A percentile compares a stretch with the other conserved stretches of the same genome.
phyloP scores from a whole-genome alignment of 2,113 vertebrate species.

The Athene cunicularia region DNA sequence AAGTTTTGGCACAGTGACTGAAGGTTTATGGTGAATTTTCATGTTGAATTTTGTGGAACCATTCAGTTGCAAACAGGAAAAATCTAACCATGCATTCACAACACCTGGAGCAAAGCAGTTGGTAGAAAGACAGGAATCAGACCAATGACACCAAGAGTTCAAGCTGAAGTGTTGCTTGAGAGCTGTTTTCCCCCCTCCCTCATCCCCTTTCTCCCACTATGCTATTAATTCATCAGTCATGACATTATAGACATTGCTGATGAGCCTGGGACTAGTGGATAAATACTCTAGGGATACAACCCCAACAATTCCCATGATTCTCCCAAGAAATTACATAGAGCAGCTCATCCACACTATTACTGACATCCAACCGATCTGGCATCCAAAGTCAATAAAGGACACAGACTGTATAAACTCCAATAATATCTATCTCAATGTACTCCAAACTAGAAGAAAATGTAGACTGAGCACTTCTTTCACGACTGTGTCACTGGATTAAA shows the following conservation, averaged over 20 bases:
- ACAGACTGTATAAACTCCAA: not conserved
- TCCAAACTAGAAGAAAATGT: not conserved
- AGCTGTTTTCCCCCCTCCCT: not conserved
- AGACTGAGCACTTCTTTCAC: not conserved
- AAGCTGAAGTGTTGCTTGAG: not conserved
- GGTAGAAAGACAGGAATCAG: not conserved
- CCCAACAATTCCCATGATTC: not conserved
- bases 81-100: not conserved
- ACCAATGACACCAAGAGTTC: not conserved
- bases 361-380: not conserved
- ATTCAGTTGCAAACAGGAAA: not conserved
- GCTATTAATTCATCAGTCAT: not conserved
- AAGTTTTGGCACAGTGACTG: not conserved
- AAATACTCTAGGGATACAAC: not conserved
- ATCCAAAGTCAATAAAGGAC: not conserved
- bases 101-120: not conserved
- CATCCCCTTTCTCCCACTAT: not conserved
- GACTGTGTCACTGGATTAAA: not conserved
- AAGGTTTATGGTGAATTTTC: not conserved
- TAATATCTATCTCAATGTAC: not conserved
- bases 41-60: not conserved
- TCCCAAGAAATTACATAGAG: not conserved
- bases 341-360: not conserved
- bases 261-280: not conserved
- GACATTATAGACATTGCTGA: fast-evolving